Base-by-base conservation (phyloP, 1,140 invertebrate species). In the Lepidurus arcticus region DNA sequence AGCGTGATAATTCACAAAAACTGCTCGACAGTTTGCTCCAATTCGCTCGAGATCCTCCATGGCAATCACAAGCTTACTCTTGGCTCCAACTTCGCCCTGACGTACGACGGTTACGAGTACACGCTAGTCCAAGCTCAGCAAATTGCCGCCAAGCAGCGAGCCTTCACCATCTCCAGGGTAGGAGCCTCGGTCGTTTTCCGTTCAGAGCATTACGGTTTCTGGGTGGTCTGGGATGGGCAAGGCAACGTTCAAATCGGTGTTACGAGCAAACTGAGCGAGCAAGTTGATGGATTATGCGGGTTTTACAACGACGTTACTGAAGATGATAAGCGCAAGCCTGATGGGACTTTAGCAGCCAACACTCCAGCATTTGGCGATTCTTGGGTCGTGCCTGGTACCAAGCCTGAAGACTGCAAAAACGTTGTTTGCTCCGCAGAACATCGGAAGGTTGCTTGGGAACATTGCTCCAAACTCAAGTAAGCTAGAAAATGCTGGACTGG, bases 211-310 rank as follows among this genome's bases (percentile, higher is more conserved):
- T 90, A 92, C 82, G 90, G 90, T 73, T 93, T 93, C 83, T 92
- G 89, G 85, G 86, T 93, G 1, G 87, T 90, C 5, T 92, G 91
- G 85, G 90, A 90, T 82, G 85, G 86, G 4, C 87, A 90, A 79
- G 89, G 88, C 2, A 91, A 92, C 80, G 86, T 92, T 1, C 92
- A 92, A 83, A 87, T 94, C 79, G 91, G 90, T 77, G 89, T 94
- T 10, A 80, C 87, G 0, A 87, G 88, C n/a, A 88, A 88, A 80
- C 86, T 90, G 45, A 81, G 84, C 44, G 85, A 87, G 3, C 84
- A 87, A 75, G 89, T 94, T 0, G 91, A 93, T 82, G 93, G 93
- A 1, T 82, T 95, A 1, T 95, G 93, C 82, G 93, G 93, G 5
- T 90, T 88, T 78, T 93, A 90, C 82, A 91, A 93, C 84, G 89